phyloP scores from a whole-genome alignment of 2,888 invertebrate species.

The Onthophagus sagittarius region DNA sequence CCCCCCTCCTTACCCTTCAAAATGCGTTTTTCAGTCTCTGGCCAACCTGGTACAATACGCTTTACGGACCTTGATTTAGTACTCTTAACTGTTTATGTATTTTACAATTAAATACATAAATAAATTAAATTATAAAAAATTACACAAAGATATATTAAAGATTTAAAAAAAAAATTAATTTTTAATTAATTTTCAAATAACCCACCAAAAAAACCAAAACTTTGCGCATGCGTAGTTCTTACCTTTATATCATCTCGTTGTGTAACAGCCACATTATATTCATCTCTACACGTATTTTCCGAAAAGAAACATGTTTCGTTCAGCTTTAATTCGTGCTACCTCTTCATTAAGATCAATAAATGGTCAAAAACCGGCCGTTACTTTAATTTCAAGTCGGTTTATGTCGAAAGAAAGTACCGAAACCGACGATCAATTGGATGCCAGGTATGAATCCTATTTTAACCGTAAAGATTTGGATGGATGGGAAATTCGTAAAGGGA shows the following conservation, averaged over 20 bases:
- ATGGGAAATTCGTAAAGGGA: constrained; percentile 91
- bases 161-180: neutral
- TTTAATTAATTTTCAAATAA: neutral
- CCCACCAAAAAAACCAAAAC: neutral
- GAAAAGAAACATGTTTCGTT: constrained; percentile 51
- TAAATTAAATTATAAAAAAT: too few species aligned
- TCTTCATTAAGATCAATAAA: constrained; percentile 30
- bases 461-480: constrained; percentile 84
- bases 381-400: constrained; percentile 29
- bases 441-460: constrained; percentile 79
- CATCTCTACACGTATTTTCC: neutral
- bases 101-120: too few species aligned
- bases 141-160: too few species aligned
- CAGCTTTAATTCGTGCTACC: constrained; percentile 48
- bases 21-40: too few species aligned
- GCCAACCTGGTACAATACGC: too few species aligned
- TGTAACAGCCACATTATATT: neutral
- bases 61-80: too few species aligned
- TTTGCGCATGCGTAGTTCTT: neutral
- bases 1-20: too few species aligned
- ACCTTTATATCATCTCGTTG: too few species aligned
- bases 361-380: constrained; percentile 32
- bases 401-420: constrained; percentile 55
- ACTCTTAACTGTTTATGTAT: too few species aligned
- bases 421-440: constrained; percentile 82